A percentile compares a stretch with the other conserved stretches of the same genome.
Evolutionary conservation across 2,797 vertebrate species (phyloP).

Genomic region (Amniataba percoides): DNA sequence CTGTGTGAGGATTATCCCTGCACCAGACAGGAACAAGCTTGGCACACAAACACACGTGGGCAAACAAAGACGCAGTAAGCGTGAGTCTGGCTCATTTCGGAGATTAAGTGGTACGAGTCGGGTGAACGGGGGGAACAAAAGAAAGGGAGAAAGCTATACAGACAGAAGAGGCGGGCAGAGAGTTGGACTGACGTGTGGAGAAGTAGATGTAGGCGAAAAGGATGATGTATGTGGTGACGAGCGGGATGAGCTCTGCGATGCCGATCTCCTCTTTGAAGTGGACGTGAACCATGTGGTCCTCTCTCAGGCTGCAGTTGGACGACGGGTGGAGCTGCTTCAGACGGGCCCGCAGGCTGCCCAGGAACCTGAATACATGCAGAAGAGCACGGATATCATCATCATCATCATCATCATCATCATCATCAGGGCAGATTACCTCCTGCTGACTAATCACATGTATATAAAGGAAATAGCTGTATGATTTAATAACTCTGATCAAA

Average conservation of each 20-base stretch:
- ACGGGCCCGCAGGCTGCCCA: constrained; percentile 90
- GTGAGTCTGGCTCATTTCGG: background rate
- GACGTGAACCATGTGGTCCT: constrained; percentile 93
- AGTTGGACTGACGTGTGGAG: constrained; percentile 91
- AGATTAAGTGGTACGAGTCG: background rate
- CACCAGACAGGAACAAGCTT: constrained; percentile 68
- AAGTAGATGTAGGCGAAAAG: constrained; percentile 99
- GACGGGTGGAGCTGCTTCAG: constrained; percentile 94
- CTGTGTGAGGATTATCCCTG: constrained; percentile 69
- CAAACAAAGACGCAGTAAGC: constrained; percentile 20
- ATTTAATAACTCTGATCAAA: background rate
- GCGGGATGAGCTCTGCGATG: constrained; percentile 94
- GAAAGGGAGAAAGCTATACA: background rate
- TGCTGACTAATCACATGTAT: too few relatives aligned
- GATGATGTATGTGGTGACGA: constrained; percentile 98
- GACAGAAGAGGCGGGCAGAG: background rate
- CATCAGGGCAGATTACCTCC: background rate
- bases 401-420: background rate
- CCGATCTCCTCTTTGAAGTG: constrained; percentile 99
- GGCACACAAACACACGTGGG: constrained; percentile 51
- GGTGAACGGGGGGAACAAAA: background rate
- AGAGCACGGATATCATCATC: background rate
- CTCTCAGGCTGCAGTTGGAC: constrained; percentile 92
- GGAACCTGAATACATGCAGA: constrained; percentile 85
- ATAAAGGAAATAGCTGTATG: background rate